phyloP scores from a whole-genome alignment of 2,888 invertebrate genomes.

The Hemistola chrysoprasaria region DNA sequence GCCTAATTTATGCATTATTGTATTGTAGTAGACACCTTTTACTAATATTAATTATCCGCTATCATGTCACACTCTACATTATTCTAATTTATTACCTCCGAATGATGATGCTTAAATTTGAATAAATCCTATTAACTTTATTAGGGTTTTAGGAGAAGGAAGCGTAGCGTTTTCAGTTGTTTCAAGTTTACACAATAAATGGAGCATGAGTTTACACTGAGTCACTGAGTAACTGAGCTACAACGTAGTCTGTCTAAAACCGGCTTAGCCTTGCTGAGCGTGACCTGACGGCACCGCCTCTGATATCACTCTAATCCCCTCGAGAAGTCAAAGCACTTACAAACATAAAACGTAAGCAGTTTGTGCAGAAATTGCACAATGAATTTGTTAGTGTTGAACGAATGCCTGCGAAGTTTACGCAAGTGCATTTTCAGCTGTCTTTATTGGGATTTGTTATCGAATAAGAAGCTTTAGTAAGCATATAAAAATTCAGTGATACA shows the following conservation, averaged over 20 bases:
- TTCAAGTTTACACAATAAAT: conserved; percentile 28
- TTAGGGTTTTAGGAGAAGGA: conserved; percentile 3
- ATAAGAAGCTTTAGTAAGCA: too few species aligned
- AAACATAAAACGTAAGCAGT: conserved; percentile 34
- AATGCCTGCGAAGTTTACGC: conserved; percentile 3
- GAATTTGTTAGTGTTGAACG: conserved; percentile 23
- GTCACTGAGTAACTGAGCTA: conserved; percentile 28
- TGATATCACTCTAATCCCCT: conserved; percentile 37
- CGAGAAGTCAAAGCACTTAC: conserved; percentile 36
- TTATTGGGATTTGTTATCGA: conserved; percentile 17
- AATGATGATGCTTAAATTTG: too few species aligned
- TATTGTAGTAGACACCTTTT: too few species aligned
- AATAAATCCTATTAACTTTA: conserved; percentile 3
- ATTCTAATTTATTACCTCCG: not conserved
- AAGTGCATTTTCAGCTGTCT: conserved; percentile 2
- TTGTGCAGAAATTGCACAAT: conserved; percentile 33
- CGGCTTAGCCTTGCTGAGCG: conserved; percentile 34
- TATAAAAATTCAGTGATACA: too few species aligned
- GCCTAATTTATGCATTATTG: not conserved
- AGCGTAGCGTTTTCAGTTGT: conserved; percentile 12
- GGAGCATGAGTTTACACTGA: conserved; percentile 28
- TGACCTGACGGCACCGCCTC: conserved; percentile 32
- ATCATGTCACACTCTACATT: too few species aligned
- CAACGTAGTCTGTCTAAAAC: conserved; percentile 28
- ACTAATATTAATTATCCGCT: too few species aligned